A percentile compares a stretch with the other conserved stretches of the same genome.
Conservation (phyloP, 2,888 invertebrate species). For the Pammene fasciana region DNA sequence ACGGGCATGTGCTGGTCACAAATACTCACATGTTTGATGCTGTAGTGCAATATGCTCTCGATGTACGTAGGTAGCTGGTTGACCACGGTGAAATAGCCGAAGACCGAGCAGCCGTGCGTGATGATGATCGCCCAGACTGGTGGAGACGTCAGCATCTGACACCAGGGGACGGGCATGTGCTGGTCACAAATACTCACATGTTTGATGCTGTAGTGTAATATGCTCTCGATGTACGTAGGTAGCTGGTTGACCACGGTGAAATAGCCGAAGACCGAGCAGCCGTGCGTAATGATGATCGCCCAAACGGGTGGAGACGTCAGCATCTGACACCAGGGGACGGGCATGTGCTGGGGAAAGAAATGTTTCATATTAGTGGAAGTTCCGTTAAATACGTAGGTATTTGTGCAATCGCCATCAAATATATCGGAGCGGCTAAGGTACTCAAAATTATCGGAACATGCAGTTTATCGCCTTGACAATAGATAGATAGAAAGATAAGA, state of each 20-base stretch:
- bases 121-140: slow-evolving; percentile 94
- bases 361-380: too few relatives aligned
- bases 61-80: slow-evolving; percentile 94
- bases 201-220: slow-evolving; percentile 90
- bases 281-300: slow-evolving; percentile 93
- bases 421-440: too few relatives aligned
- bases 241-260: slow-evolving; percentile 94
- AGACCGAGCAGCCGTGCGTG: slow-evolving; percentile 92
- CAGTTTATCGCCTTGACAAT: too few relatives aligned
- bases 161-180: slow-evolving; percentile 88
- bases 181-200: slow-evolving; percentile 82
- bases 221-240: slow-evolving; percentile 93
- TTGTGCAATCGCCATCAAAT: too few relatives aligned
- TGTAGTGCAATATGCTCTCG: slow-evolving; percentile 89
- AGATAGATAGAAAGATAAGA: too few relatives aligned
- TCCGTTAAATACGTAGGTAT: too few relatives aligned
- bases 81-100: slow-evolving; percentile 94
- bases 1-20: slow-evolving; percentile 81
- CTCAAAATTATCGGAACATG: too few relatives aligned
- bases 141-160: slow-evolving; percentile 85
- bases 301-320: slow-evolving; percentile 90
- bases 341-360: slow-evolving; percentile 59
- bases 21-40: slow-evolving; percentile 88
- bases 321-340: slow-evolving; percentile 90
- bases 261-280: slow-evolving; percentile 93